Conservation (phyloP, 2,888 invertebrate genomes). For the Polyploca ridens region DNA sequence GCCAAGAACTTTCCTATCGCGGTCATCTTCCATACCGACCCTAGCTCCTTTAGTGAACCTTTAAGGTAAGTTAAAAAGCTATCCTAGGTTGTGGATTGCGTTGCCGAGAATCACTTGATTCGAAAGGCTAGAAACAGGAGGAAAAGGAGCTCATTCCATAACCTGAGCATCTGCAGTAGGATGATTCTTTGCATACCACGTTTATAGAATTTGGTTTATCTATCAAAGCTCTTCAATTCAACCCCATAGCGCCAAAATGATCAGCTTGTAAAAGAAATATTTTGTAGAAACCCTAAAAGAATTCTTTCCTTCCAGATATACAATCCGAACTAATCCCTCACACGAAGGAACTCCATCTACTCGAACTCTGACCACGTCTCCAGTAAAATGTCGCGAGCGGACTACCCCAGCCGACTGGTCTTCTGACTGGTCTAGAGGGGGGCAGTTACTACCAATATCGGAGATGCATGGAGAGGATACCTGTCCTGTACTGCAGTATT, state of each 20-base stretch:
- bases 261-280: too few relatives aligned
- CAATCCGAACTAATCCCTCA: slow-evolving; percentile 90
- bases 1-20: slow-evolving; percentile 88
- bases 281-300: neutral
- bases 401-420: slow-evolving; percentile 83
- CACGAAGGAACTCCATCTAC: slow-evolving; percentile 87
- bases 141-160: too few relatives aligned
- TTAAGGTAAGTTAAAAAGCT: slow-evolving; percentile 73
- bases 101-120: too few relatives aligned
- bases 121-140: too few relatives aligned
- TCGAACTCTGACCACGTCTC: slow-evolving; percentile 86
- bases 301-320: slow-evolving; percentile 79
- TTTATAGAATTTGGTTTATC: neutral
- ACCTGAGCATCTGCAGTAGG: too few relatives aligned
- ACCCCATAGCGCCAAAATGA: too few relatives aligned
- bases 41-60: slow-evolving; percentile 64
- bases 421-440: slow-evolving; percentile 83
- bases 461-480: slow-evolving; percentile 88
- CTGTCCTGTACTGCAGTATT: slow-evolving; percentile 91
- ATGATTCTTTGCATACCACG: neutral
- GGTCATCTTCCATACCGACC: slow-evolving; percentile 86
- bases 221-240: too few relatives aligned
- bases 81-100: too few relatives aligned
- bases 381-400: slow-evolving; percentile 88
- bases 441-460: slow-evolving; percentile 71